These are phyloP conservation scores for Toxonevra muliebris DNA, from an alignment of 2,888 invertebrate species.

Conservation along the genomic window DNA sequence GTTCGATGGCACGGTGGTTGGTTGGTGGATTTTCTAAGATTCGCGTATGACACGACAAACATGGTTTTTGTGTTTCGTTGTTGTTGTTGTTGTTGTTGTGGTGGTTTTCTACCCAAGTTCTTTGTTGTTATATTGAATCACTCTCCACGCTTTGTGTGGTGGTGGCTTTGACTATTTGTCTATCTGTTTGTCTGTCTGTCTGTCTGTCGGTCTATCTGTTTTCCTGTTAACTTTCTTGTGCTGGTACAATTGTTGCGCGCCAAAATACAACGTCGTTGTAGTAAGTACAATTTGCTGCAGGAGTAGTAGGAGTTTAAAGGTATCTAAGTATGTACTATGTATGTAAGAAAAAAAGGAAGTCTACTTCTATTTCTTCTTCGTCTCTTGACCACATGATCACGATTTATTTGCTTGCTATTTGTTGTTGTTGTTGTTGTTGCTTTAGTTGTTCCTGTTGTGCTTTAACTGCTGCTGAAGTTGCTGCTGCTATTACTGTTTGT, in stretches of 20 bases:
- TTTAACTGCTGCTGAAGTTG: conserved; percentile 13
- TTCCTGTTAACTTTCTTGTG: conserved; percentile 57
- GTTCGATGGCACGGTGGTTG: neutral
- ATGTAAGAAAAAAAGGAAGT: neutral
- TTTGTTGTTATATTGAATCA: conserved; percentile 37
- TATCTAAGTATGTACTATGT: conserved; percentile 26
- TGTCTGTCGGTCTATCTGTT: conserved; percentile 53
- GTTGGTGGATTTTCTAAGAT: neutral
- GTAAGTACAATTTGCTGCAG: conserved; percentile 47
- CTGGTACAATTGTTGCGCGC: conserved; percentile 43
- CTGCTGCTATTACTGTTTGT: conserved; percentile 1
- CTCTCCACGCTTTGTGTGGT: neutral
- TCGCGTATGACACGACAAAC: conserved; percentile 49
- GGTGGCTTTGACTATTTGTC: conserved; percentile 30
- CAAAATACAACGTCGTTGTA: conserved; percentile 20
- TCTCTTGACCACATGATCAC: conserved; percentile 61
- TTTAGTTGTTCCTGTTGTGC: conserved; percentile 30
- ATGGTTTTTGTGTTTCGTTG: conserved; percentile 41
- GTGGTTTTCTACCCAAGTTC: no score
- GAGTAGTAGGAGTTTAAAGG: conserved; percentile 36
- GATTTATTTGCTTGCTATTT: conserved; percentile 54
- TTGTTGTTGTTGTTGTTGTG: conserved; percentile 37
- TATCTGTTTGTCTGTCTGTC: conserved; percentile 44
- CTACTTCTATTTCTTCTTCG: conserved; percentile 36
- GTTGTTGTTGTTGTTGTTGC: conserved; percentile 35